phyloP scores from a whole-genome alignment of 2,113 vertebrate species.

The Riparia riparia region DNA sequence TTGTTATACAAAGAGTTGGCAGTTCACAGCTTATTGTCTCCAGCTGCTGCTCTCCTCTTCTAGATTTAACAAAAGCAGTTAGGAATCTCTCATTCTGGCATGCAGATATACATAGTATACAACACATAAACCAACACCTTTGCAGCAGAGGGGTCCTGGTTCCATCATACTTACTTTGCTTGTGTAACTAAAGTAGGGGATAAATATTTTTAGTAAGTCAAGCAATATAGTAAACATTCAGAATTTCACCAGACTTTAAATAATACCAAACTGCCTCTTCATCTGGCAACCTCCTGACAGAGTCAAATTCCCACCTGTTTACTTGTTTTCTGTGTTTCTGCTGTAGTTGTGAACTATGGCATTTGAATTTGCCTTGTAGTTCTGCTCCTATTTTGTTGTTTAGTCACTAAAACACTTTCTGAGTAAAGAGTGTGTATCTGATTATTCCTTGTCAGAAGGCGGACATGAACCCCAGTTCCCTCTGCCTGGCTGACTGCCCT shows the following conservation, averaged over 20 bases:
- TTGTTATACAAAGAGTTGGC: neutral
- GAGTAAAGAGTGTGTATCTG: neutral
- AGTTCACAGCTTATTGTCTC: neutral
- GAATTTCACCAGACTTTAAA: neutral
- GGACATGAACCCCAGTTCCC: neutral
- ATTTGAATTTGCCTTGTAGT: neutral
- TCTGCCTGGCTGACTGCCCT: neutral
- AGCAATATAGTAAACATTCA: neutral
- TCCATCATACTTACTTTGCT: neutral
- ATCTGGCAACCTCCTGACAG: neutral
- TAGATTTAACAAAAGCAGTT: neutral
- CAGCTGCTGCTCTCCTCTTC: neutral
- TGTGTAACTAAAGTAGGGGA: neutral
- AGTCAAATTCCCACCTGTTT: neutral
- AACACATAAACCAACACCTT: neutral
- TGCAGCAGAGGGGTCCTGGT: neutral
- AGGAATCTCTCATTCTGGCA: neutral
- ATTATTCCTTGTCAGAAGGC: neutral
- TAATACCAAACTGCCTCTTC: neutral
- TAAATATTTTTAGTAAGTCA: neutral
- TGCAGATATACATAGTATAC: neutral
- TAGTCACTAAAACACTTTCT: neutral
- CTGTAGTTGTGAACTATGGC: fast-evolving
- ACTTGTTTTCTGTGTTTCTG: neutral
- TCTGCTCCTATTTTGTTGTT: neutral